A percentile compares a stretch with the other conserved stretches of the same genome.
Evolutionary conservation across 1,140 invertebrate genomes (phyloP).

Genomic region (Ostrea denselamellosa): DNA sequence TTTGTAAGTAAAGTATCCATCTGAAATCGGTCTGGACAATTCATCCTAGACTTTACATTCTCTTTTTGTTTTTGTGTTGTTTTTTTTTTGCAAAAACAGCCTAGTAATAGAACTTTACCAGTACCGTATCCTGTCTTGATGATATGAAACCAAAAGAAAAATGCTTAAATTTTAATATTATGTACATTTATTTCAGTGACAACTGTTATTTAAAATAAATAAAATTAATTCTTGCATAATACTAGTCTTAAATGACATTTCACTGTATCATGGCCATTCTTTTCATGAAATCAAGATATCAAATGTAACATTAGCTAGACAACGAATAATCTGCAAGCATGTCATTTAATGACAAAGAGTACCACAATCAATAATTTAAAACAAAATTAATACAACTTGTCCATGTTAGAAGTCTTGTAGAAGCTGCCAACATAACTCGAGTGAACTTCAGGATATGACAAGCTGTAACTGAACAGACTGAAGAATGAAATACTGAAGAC

Average conservation of each 20-base stretch:
- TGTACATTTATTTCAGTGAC: conserved; percentile 9
- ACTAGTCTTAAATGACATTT: neutral
- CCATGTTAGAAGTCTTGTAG: neutral
- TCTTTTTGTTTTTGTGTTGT: too few relatives aligned
- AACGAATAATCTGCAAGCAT: neutral
- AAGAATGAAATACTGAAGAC: neutral
- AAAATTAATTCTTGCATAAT: neutral
- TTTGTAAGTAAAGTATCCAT: too few relatives aligned
- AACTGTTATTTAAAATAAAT: conserved; percentile 24
- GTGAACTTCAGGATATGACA: neutral
- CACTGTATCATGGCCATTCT: neutral
- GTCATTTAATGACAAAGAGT: neutral
- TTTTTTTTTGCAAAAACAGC: too few relatives aligned
- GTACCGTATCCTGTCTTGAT: neutral
- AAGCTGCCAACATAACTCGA: conserved; percentile 15
- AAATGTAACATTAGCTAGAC: neutral
- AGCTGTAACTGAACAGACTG: neutral
- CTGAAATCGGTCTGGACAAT: too few relatives aligned
- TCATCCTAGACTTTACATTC: too few relatives aligned
- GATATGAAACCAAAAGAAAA: neutral
- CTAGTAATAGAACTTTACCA: neutral
- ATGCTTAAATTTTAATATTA: neutral
- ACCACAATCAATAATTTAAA: neutral
- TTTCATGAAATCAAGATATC: neutral
- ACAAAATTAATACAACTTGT: neutral